These are phyloP conservation scores for Sus cebifrons DNA, from an alignment of 2,797 vertebrate species.

Conservation along the genomic window DNA sequence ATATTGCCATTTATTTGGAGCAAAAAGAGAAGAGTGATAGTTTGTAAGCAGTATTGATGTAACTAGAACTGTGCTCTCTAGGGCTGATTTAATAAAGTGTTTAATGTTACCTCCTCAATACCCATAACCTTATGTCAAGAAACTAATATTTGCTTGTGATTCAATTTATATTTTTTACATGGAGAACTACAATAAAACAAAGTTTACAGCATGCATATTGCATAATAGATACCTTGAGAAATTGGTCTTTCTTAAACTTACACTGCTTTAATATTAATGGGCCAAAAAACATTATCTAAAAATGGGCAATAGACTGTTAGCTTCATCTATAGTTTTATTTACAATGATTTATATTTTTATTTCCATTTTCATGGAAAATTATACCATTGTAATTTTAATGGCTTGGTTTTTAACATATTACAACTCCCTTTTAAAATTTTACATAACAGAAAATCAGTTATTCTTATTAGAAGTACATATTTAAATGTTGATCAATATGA, in stretches of 20 bases:
- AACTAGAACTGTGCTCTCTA: background rate
- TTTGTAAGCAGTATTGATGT: background rate
- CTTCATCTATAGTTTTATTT: background rate
- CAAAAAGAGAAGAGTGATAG: constrained; percentile 17
- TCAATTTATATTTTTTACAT: constrained; percentile 44
- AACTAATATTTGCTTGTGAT: constrained; percentile 16
- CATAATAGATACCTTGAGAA: background rate
- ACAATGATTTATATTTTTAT: background rate
- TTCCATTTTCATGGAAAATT: background rate
- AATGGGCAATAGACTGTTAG: background rate
- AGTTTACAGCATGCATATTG: background rate
- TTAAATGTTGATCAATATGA: constrained; percentile 19
- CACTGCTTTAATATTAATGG: background rate
- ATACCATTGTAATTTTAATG: background rate
- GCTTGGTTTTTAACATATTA: background rate
- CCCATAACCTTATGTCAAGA: background rate
- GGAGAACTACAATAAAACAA: constrained; percentile 36
- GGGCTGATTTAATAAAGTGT: constrained; percentile 1
- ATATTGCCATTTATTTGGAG: background rate
- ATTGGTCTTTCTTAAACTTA: constrained; percentile 15
- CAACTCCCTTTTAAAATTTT: background rate
- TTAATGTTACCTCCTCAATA: background rate
- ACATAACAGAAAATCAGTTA: background rate
- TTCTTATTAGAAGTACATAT: background rate
- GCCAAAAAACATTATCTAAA: background rate